Base-by-base conservation (phyloP, 2,888 invertebrate species). In the Athetis lepigone region DNA sequence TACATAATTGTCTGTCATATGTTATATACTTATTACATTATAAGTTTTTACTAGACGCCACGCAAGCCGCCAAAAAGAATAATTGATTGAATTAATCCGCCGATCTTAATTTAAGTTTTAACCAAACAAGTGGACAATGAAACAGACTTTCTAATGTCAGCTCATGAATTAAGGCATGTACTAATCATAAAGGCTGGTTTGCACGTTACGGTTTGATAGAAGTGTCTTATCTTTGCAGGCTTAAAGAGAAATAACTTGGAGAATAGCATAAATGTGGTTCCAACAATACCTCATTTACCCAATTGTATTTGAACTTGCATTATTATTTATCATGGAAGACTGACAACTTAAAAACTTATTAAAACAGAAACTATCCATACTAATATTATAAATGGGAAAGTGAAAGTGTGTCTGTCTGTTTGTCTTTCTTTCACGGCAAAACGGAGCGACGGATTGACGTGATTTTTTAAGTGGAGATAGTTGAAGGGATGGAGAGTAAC, bases 81-180 rank as follows among this genome's bases (percentile, higher is more conserved):
- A 65, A 52, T 70, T 75, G 61, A 79, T 79, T 79, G 65, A 80
- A 77, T 75, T 72, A 73, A 82, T 80, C 87, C 86, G 85, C 86
- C 85, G 87, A 86, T 77, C 75, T 77, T 79, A 78, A 73, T 75
- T 70, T 83, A 83, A 80, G 80, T 77, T 76, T 36, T 55, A 78
- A 80, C 66, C 79, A 67, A 72, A 51, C 54, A 68, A 61, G 45
- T 47, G 33, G 61, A 67, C 5, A 42, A 54, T 59, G 57, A 57
- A 37, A 45, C 51, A 36, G 51, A 55, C n/a, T 43, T 52, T 46
- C 29, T 29, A 62, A 33, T 39, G 21, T 74, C 59, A 43, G 39
- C 29, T 49, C 43, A 45, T 47, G 33, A 58, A 46, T 74, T 52
- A 70, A 62, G 70, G 71, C 47, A 45, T 45, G 36, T 25, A 59